A percentile compares a stretch with the other conserved stretches of the same genome.
phyloP scores from a whole-genome alignment of 1,140 invertebrate genomes.

The Druon quercuslanigerum region DNA sequence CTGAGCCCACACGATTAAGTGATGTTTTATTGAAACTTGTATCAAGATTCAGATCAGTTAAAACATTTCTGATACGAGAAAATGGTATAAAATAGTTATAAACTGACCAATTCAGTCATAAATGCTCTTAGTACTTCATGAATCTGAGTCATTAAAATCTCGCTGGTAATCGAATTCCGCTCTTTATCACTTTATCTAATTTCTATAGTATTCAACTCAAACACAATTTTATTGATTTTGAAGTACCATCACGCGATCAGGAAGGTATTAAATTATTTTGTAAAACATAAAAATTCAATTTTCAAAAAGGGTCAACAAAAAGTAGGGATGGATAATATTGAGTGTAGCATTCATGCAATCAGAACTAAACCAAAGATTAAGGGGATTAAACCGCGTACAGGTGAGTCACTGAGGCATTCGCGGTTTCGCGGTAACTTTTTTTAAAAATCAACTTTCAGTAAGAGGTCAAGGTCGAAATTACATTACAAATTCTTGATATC shows the following conservation, averaged over 20 bases:
- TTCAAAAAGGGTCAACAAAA: constrained; percentile 33
- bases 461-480: neutral
- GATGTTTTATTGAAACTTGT: constrained; percentile 33
- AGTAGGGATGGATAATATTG: constrained; percentile 34
- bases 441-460: neutral
- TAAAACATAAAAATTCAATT: neutral
- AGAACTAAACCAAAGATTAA: constrained; percentile 57
- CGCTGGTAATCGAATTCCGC: neutral
- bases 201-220: neutral
- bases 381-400: constrained; percentile 55
- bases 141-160: neutral
- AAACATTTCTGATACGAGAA: constrained; percentile 6
- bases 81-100: neutral
- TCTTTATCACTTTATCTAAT: neutral
- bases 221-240: neutral
- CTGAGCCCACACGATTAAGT: constrained; percentile 47
- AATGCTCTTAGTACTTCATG: neutral
- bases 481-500: neutral
- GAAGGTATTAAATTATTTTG: constrained; percentile 5
- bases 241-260: constrained; percentile 43
- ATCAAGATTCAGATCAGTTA: constrained; percentile 2
- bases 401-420: constrained; percentile 26
- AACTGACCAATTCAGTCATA: constrained; percentile 18
- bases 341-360: constrained; percentile 52
- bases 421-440: constrained; percentile 38